phyloP scores from a whole-genome alignment of 2,797 vertebrate species.

The Myotis myotis region DNA sequence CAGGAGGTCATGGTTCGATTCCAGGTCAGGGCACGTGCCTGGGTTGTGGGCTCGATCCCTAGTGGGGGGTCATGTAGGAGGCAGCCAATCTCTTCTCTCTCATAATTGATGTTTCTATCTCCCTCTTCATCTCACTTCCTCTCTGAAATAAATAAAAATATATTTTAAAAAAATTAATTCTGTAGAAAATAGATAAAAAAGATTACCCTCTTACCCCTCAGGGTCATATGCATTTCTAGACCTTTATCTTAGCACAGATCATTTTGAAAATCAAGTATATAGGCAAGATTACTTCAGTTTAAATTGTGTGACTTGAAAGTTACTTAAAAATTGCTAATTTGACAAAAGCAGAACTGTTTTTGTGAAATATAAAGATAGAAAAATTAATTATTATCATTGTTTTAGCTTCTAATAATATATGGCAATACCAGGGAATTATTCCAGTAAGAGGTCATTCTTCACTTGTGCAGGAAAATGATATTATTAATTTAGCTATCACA shows the following conservation, averaged over 20 bases:
- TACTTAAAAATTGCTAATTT: constrained; percentile 3
- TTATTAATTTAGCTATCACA: constrained; percentile 33
- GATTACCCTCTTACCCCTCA: background rate
- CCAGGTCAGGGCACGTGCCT: no score
- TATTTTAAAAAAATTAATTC: background rate
- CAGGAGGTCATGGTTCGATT: no score
- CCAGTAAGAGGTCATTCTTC: background rate
- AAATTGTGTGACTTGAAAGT: background rate
- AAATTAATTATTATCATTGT: constrained; percentile 34
- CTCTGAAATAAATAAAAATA: no score
- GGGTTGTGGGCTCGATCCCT: no score
- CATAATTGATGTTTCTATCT: no score
- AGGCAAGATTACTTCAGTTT: background rate
- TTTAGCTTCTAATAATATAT: background rate
- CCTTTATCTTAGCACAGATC: background rate
- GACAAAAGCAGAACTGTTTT: background rate
- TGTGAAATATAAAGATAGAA: background rate
- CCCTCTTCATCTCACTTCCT: no score
- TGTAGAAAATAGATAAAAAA: background rate
- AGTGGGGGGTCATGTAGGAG: no score
- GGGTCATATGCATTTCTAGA: background rate
- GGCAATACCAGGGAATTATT: background rate
- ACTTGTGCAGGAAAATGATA: background rate
- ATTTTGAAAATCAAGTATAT: background rate
- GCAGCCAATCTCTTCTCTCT: no score